Evolutionary conservation across 2,113 vertebrate species (phyloP).

Genomic region (Rhombomys opimus): DNA sequence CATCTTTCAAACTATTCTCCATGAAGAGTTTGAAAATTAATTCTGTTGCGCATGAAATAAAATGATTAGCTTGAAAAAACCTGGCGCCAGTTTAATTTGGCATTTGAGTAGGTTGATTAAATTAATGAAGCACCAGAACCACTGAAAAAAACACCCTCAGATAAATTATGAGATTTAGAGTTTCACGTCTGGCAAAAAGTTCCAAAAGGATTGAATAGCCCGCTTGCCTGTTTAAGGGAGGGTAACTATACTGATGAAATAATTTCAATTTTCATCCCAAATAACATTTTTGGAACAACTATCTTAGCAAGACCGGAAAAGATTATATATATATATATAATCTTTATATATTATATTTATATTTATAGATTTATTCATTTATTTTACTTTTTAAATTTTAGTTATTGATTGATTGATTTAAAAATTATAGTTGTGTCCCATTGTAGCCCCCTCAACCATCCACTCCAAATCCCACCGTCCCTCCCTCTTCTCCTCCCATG

Average conservation of each 20-base stretch:
- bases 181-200: not conserved
- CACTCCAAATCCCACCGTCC: too few relatives aligned
- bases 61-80: not conserved
- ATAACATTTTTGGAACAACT: conserved; percentile 7
- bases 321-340: too few relatives aligned
- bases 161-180: not conserved
- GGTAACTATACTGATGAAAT: not conserved
- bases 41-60: not conserved
- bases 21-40: not conserved
- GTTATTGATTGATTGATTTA: too few relatives aligned
- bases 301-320: not conserved
- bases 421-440: too few relatives aligned
- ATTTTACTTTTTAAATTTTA: too few relatives aligned
- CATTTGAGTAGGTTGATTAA: not conserved
- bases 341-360: too few relatives aligned
- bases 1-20: not conserved
- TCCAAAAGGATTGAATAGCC: not conserved
- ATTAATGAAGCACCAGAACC: not conserved
- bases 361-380: too few relatives aligned
- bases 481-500: too few relatives aligned
- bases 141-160: not conserved
- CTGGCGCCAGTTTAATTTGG: not conserved
- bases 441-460: too few relatives aligned
- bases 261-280: not conserved
- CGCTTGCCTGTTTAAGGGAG: not conserved